Conservation (phyloP, 2,888 invertebrate genomes). For the Ferrisia virgata region DNA sequence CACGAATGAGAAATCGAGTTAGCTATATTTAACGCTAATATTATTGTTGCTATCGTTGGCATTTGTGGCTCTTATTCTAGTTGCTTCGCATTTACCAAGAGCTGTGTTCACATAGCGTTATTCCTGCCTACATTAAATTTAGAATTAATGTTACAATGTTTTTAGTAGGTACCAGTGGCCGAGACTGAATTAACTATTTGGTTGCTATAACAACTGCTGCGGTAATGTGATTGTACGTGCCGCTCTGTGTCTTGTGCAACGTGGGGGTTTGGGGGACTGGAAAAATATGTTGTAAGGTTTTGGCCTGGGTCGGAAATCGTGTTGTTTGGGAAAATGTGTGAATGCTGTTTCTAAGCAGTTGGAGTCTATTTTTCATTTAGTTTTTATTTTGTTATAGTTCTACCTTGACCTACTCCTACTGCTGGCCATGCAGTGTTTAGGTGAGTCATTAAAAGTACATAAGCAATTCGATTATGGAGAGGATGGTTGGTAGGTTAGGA, state of each 20-base stretch:
- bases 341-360: too few species aligned
- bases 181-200: slow-evolving; percentile 1
- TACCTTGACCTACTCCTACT: too few species aligned
- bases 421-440: too few species aligned
- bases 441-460: too few species aligned
- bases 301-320: not conserved
- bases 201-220: slow-evolving; percentile 13
- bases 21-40: not conserved
- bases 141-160: slow-evolving; percentile 9
- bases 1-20: not conserved
- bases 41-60: not conserved
- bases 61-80: too few species aligned
- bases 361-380: too few species aligned
- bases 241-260: not conserved
- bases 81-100: too few species aligned
- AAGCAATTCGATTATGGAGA: too few species aligned
- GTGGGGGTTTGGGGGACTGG: not conserved
- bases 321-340: too few species aligned
- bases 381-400: too few species aligned
- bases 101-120: too few species aligned
- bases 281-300: not conserved
- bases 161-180: not conserved
- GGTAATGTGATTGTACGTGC: not conserved
- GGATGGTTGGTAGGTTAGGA: too few species aligned
- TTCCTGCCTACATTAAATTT: not conserved